Evolutionary conservation across 2,113 vertebrate genomes (phyloP), one percentile per base, ranked within the genome.

Genomic region (Emberiza fucata): DNA sequence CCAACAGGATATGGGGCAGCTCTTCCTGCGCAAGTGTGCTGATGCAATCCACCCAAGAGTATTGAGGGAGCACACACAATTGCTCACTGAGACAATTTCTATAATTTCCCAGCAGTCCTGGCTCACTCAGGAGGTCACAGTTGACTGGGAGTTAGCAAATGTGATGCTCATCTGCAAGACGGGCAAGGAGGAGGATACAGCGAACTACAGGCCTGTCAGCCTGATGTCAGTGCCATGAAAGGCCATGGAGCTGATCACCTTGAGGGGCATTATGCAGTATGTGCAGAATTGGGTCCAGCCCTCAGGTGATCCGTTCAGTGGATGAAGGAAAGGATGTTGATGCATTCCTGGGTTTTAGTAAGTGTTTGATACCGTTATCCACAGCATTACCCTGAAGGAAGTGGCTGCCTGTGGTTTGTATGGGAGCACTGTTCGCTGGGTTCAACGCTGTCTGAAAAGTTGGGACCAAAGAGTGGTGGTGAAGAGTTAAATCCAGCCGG

Each of bases 31-130:
- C 19, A 51, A 66, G 14, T 31, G n/a, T 25, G 24, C 13, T 29
- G 39, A 68, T 12, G 17, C 24, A 9, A 68, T 47, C 42, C 14
- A n/a, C 20, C 11, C 45, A 54, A 60, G 20, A 39, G 8, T 39
- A 47, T 3, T 31, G 47, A 61, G n/a, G 11, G 16, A 89, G 29
- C 0, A 0, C n/a, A 51, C 0, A 8, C n/a, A 75, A 61, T 7
- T 53, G 47, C 25, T 61, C n/a, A 54, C 20, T 0, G 2, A 47
- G n/a, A 51, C 21, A 40, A 25, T 15, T 68, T 31, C 29, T 29
- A 27, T 40, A 17, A 82, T 45, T 53, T 81, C 17, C 40, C 33
- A 28, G 31, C 8, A 76, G 25, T 37, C 17, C 21, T 44, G 31
- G 28, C n/a, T 60, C 54, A 40, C 20, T 12, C 14, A 25, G 60